These are phyloP conservation scores for Cheilosia vulpina DNA, from an alignment of 2,888 invertebrate genomes.

Conservation along the genomic window DNA sequence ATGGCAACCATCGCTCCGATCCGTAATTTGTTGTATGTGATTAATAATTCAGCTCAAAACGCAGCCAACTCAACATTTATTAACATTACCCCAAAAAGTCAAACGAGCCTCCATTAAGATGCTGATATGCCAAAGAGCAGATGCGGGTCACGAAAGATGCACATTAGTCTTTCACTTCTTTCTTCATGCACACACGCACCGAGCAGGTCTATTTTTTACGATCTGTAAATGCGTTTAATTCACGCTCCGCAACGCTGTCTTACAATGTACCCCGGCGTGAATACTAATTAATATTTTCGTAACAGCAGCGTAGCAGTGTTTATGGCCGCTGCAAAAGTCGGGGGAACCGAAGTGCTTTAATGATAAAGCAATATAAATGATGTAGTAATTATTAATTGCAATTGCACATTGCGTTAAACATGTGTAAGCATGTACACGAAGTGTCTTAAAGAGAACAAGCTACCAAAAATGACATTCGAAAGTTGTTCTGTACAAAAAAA, in stretches of 20 bases:
- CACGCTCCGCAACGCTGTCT: slow-evolving; percentile 8
- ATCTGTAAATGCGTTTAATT: slow-evolving; percentile 7
- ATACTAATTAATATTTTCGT: slow-evolving; percentile 3
- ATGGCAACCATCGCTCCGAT: not conserved
- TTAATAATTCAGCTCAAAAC: not conserved
- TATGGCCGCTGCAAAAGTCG: slow-evolving; percentile 5
- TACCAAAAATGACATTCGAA: not conserved
- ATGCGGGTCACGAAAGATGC: slow-evolving; percentile 1
- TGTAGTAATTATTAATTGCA: slow-evolving; percentile 12
- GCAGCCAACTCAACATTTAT: not conserved
- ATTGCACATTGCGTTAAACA: slow-evolving; percentile 13
- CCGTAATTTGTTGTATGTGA: not conserved
- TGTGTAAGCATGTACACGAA: not conserved
- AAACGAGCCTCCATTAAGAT: not conserved
- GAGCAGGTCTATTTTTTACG: not conserved
- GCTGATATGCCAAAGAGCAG: slow-evolving; percentile 1
- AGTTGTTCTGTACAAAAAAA: not conserved
- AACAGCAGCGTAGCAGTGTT: not conserved
- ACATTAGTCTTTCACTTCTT: not conserved
- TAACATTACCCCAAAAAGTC: not conserved
- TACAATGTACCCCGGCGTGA: slow-evolving; percentile 14
- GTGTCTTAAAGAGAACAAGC: not conserved
- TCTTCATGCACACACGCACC: not conserved
- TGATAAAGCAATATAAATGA: slow-evolving; percentile 4
- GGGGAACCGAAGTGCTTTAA: not conserved